Percentiles rank a stretch among this genome's conserved stretches.
phyloP scores from a whole-genome alignment of 2,888 invertebrate species.

The Crocallis elinguaria region DNA sequence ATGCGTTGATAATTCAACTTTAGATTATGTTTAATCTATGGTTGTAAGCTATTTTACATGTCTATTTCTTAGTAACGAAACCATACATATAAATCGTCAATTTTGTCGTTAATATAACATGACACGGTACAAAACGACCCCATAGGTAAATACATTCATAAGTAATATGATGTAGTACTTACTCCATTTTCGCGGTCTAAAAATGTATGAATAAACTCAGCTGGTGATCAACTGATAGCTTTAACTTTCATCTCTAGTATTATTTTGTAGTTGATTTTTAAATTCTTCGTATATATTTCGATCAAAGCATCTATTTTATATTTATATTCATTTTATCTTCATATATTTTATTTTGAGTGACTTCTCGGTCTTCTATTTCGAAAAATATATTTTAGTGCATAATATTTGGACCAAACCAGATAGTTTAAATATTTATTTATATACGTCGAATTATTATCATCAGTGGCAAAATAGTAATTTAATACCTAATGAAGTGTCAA shows the following conservation, averaged over 20 bases:
- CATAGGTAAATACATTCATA: no score
- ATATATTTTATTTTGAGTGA: neutral
- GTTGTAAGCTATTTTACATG: slow-evolving; percentile 1
- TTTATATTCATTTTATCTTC: neutral
- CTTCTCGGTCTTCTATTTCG: slow-evolving; percentile 1
- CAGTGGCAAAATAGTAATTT: slow-evolving; percentile 15
- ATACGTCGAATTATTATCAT: slow-evolving; percentile 13
- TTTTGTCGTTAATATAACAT: neutral
- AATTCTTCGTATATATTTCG: slow-evolving; percentile 10
- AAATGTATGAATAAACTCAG: neutral
- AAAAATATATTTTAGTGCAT: slow-evolving; percentile 21
- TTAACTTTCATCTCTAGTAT: slow-evolving; percentile 39
- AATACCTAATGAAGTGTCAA: slow-evolving; percentile 29
- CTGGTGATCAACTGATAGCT: slow-evolving; percentile 34
- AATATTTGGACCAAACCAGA: slow-evolving; percentile 41
- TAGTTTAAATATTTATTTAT: slow-evolving; percentile 20
- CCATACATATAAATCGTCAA: slow-evolving; percentile 11
- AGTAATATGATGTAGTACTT: no score
- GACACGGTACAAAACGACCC: neutral
- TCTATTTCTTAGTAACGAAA: neutral
- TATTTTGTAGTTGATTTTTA: slow-evolving; percentile 26
- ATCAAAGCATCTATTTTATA: neutral
- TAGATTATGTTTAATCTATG: neutral
- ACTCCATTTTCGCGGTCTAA: slow-evolving; percentile 8
- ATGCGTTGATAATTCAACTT: neutral